Percentiles rank a stretch among this genome's conserved stretches.
phyloP scores from a whole-genome alignment of 1,140 invertebrate genomes.

The Olivierus martensii region DNA sequence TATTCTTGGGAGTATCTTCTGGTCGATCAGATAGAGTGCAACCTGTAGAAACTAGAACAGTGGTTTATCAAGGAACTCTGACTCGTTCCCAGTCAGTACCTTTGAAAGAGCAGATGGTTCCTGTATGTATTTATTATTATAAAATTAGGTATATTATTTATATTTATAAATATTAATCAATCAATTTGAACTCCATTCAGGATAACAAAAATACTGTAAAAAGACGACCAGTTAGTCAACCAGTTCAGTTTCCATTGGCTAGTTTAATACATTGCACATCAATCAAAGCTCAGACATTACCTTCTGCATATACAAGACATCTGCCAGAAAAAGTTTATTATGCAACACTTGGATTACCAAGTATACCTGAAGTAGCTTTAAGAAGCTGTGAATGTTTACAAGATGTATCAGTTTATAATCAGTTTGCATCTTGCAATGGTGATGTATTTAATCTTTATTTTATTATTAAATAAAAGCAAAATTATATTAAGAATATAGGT shows the following conservation, averaged over 20 bases:
- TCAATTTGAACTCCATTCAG: too few relatives aligned
- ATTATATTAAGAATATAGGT: too few relatives aligned
- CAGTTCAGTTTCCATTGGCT: slow-evolving; percentile 11
- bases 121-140: slow-evolving; percentile 1
- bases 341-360: slow-evolving; percentile 27
- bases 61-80: slow-evolving; percentile 18
- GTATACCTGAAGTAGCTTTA: slow-evolving; percentile 35
- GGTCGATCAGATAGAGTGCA: too few relatives aligned
- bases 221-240: slow-evolving; percentile 17
- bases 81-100: slow-evolving; percentile 19
- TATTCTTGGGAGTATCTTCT: slow-evolving; percentile 22
- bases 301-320: slow-evolving; percentile 5
- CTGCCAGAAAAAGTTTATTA: not conserved
- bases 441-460: too few relatives aligned
- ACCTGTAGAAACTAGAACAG: slow-evolving; percentile 18
- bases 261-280: slow-evolving; percentile 6
- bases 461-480: too few relatives aligned
- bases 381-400: slow-evolving; percentile 10
- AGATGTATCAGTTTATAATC: slow-evolving; percentile 20
- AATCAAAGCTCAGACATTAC: slow-evolving; percentile 2
- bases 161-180: too few relatives aligned
- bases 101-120: slow-evolving; percentile 16
- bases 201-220: not conserved
- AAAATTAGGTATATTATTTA: not conserved
- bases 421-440: slow-evolving; percentile 48